Evolutionary conservation across 2,797 vertebrate genomes (phyloP).

Genomic region (Sebastes vulpes): DNA sequence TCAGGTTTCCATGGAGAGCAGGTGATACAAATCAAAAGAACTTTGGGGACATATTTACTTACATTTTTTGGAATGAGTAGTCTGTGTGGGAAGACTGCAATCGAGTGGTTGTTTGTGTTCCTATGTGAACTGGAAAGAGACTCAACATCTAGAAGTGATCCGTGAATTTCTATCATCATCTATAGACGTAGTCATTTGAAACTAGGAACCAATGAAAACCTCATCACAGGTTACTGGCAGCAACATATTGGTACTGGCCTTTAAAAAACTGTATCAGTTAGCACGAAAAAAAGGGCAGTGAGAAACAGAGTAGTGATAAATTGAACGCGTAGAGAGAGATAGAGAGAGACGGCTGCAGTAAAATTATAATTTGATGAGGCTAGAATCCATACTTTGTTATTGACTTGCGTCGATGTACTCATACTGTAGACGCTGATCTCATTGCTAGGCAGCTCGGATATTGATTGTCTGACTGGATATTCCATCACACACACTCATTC

Average conservation of each 20-base stretch:
- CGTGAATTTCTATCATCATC: background rate
- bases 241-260: background rate
- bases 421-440: slow-evolving; percentile 61
- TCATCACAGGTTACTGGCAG: background rate
- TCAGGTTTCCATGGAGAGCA: slow-evolving; percentile 4
- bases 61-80: background rate
- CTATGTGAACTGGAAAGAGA: background rate
- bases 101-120: background rate
- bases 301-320: slow-evolving; percentile 22
- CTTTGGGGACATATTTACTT: background rate
- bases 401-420: slow-evolving; percentile 67
- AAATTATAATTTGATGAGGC: slow-evolving; percentile 70
- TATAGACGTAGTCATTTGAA: slow-evolving; percentile 1
- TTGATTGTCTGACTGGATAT: slow-evolving; percentile 72
- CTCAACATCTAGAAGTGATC: background rate
- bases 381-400: slow-evolving; percentile 68
- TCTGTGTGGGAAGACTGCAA: background rate
- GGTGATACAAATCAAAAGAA: background rate
- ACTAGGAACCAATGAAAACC: background rate
- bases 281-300: background rate
- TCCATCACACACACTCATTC: slow-evolving; percentile 42
- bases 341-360: slow-evolving; percentile 56
- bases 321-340: background rate
- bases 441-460: slow-evolving; percentile 64
- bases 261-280: background rate